phyloP scores from a whole-genome alignment of 1,140 invertebrate genomes.

The Phymastichus coffea region DNA sequence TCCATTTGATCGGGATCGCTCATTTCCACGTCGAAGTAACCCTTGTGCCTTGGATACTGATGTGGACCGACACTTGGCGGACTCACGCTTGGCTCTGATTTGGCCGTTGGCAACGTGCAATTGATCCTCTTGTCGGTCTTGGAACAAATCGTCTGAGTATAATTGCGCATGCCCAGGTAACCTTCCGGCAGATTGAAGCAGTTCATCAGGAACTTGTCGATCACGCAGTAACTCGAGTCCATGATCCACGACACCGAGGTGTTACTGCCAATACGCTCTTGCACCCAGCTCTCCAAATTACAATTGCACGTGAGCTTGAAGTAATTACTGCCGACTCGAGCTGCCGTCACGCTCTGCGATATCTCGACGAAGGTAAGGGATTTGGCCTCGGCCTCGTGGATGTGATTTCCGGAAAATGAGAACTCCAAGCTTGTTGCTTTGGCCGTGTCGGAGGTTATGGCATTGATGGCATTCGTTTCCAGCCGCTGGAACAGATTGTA shows the following conservation, averaged over 20 bases:
- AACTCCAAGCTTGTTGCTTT: slow-evolving; percentile 54
- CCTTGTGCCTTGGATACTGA: slow-evolving; percentile 47
- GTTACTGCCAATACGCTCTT: slow-evolving; percentile 52
- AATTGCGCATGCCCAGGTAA: slow-evolving; percentile 64
- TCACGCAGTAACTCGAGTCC: slow-evolving; percentile 64
- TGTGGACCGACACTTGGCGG: slow-evolving; percentile 52
- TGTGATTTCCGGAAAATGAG: slow-evolving; percentile 64
- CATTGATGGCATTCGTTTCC: slow-evolving; percentile 58
- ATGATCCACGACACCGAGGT: slow-evolving; percentile 48
- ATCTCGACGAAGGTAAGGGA: slow-evolving; percentile 62
- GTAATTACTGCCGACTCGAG: slow-evolving; percentile 63
- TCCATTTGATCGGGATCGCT: slow-evolving; percentile 49
- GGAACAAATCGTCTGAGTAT: slow-evolving; percentile 62
- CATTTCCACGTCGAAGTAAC: slow-evolving; percentile 52
- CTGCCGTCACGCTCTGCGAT: slow-evolving; percentile 52
- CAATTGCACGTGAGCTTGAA: slow-evolving; percentile 66
- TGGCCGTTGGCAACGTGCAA: slow-evolving; percentile 41
- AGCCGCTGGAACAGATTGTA: slow-evolving; percentile 64
- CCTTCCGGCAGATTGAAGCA: slow-evolving; percentile 67
- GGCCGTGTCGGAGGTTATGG: slow-evolving; percentile 44
- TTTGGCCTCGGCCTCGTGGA: slow-evolving; percentile 55
- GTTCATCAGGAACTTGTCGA: slow-evolving; percentile 59
- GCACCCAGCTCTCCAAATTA: slow-evolving; percentile 60
- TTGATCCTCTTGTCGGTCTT: slow-evolving; percentile 45
- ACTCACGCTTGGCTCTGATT: slow-evolving; percentile 43